Base-by-base conservation (phyloP, 1,140 invertebrate genomes). In the Rhyzopertha dominica region DNA sequence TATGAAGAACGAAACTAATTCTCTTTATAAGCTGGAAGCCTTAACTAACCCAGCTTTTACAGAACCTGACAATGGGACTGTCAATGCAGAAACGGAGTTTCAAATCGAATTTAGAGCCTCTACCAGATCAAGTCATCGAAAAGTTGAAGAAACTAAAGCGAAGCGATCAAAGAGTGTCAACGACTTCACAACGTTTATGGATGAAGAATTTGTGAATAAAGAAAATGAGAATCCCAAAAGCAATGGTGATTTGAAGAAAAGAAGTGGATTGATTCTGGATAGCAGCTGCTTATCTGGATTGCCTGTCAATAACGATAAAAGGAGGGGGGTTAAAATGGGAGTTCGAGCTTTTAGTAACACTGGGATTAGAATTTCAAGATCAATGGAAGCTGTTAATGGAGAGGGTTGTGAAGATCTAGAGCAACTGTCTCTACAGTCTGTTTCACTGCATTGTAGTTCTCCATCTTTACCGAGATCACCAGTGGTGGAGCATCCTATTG, bases 281-380 rank as follows among this genome's bases (percentile, higher is more conserved):
- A 67, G 70, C 39, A 66, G 70, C 20, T 67, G 54, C 53, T 47
- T 66, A 5, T 50, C 67, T 20, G 68, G 66, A 16, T 54, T 59
- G 24, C 59, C 66, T 1, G 35, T 32, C 13, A n/a, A 37, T 29
- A 28, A 58, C 42, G 64, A 60, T 36, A 78, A 76, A 53, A 70
- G 79, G 37, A 65, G 79, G 46, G 79, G 80, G 1, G 80, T 83
- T 3, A 83, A 83, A 70, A 84, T 84, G 80, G 81, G 80, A 16
- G 82, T 78, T 10, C 72, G 79, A 56, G 78, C 79, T 4, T 82
- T 81, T 46, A 51, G 31, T 1, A 60, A 52, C 65, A 69, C 51
- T 61, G 65, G 42, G n/a, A 44, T 48, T 17, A 43, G 61, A 31
- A 51, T 61, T 13, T 63, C 56, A 1, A 37, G 63, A 39, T 65